Percentiles rank a stretch among this genome's conserved stretches.
These are phyloP conservation scores for Aphrophora alni DNA, from an alignment of 2,888 invertebrate species.

Conservation along the genomic window DNA sequence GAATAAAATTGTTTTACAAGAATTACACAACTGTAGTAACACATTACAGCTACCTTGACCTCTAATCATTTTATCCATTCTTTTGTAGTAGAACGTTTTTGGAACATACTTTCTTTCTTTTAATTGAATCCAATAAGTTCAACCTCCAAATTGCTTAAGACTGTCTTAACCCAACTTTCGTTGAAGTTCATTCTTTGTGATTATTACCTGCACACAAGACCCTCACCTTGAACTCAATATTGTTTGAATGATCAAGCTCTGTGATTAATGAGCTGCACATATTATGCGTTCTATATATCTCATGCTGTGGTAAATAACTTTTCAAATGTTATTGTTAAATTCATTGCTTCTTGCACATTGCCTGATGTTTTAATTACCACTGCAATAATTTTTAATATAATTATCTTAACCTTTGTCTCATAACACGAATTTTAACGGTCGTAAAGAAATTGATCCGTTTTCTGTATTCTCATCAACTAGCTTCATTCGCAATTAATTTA, in stretches of 20 bases:
- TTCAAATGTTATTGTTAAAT: no score
- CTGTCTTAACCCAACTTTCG: not conserved
- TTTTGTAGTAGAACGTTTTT: not conserved
- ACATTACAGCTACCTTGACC: not conserved
- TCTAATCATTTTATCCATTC: not conserved
- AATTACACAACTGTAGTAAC: no score
- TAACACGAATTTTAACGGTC: no score
- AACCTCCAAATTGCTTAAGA: not conserved
- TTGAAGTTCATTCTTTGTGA: not conserved
- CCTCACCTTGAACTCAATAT: not conserved
- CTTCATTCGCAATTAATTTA: no score
- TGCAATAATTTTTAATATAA: no score
- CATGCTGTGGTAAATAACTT: not conserved
- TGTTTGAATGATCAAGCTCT: not conserved
- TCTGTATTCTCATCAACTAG: no score
- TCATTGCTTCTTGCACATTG: no score
- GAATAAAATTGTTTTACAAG: no score
- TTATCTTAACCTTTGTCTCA: no score
- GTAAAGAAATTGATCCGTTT: no score
- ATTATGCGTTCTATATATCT: not conserved
- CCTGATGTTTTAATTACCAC: no score
- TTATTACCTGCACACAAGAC: not conserved
- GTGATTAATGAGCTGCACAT: not conserved
- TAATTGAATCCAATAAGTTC: not conserved
- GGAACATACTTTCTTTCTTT: not conserved